Percentiles rank a stretch among this genome's conserved stretches.
Evolutionary conservation across 2,888 invertebrate species (phyloP).

Genomic region (Serrognathus titanus): DNA sequence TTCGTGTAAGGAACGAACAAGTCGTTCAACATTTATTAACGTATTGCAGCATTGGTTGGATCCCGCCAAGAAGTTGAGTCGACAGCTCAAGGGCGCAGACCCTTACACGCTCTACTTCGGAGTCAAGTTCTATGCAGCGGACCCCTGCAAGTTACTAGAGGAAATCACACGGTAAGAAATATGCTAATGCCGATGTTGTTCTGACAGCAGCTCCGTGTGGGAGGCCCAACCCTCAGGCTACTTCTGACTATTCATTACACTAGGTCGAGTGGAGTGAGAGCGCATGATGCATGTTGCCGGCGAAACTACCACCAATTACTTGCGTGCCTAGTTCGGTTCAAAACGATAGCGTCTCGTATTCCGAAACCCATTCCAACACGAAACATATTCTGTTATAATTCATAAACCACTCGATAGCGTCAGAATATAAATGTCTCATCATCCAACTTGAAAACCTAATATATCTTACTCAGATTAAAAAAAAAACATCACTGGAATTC

Average conservation of each 20-base stretch:
- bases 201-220: conserved; percentile 24
- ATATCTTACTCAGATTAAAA: no score
- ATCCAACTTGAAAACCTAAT: not conserved
- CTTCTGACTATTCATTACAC: conserved; percentile 27
- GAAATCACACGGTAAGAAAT: conserved; percentile 84
- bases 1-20: no score
- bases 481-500: no score
- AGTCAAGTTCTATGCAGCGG: conserved; percentile 95
- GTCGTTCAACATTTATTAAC: conserved; percentile 1
- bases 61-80: conserved; percentile 80
- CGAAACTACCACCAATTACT: conserved; percentile 34
- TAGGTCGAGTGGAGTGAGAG: conserved; percentile 16
- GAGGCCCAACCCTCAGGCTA: conserved; percentile 25
- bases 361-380: conserved; percentile 11
- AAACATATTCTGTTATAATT: conserved; percentile 15
- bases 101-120: conserved; percentile 90
- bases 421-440: conserved; percentile 4
- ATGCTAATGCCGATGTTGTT: conserved; percentile 28
- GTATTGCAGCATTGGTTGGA: conserved; percentile 87
- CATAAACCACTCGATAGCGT: conserved; percentile 2
- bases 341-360: conserved; percentile 5
- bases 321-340: conserved; percentile 22
- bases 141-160: conserved; percentile 92
- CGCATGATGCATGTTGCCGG: conserved; percentile 20
- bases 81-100: conserved; percentile 71